phyloP scores from a whole-genome alignment of 1,140 invertebrate genomes.

The Sycophaga agraensis region DNA sequence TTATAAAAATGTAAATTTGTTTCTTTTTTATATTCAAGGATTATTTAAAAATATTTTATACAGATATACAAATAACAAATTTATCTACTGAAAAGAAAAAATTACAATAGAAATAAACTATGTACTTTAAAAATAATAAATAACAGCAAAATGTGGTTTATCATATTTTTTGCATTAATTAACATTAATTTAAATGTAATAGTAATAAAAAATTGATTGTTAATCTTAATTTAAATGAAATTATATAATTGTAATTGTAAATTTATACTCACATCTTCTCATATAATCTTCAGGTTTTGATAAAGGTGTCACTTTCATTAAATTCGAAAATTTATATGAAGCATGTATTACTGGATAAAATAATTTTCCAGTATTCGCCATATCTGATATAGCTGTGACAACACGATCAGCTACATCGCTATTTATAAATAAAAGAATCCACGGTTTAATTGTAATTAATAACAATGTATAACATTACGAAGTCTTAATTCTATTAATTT shows the following conservation, averaged over 20 bases:
- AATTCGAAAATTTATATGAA: slow-evolving; percentile 18
- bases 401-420: slow-evolving; percentile 63
- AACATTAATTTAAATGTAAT: too few species aligned
- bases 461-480: neutral
- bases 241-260: neutral
- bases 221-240: neutral
- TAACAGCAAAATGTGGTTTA: too few species aligned
- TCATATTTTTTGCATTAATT: too few species aligned
- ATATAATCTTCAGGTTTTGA: slow-evolving; percentile 32
- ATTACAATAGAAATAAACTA: too few species aligned
- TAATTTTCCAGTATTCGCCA: slow-evolving; percentile 9
- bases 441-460: neutral
- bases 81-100: too few species aligned
- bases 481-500: neutral
- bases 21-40: too few species aligned
- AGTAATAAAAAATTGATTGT: too few species aligned
- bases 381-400: slow-evolving; percentile 34
- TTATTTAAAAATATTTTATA: too few species aligned
- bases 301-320: neutral
- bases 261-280: slow-evolving; percentile 34
- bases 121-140: too few species aligned
- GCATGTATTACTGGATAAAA: slow-evolving; percentile 24
- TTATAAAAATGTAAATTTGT: too few species aligned
- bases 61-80: too few species aligned
- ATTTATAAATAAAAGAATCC: slow-evolving; percentile 9